Evolutionary conservation across 2,797 vertebrate genomes (phyloP).

Genomic region (Momotus momota): DNA sequence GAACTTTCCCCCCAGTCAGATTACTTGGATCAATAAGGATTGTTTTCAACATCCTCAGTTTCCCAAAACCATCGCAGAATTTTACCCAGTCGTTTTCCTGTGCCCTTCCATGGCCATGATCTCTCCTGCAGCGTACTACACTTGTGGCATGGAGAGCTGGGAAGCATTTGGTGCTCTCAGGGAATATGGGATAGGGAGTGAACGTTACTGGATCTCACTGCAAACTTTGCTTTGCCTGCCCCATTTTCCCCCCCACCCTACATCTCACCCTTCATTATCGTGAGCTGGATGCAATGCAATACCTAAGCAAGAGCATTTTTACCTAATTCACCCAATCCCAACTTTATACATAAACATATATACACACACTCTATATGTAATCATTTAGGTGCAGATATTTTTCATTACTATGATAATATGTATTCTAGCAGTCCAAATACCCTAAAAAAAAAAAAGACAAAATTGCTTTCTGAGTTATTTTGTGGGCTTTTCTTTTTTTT

Average conservation of each 20-base stretch:
- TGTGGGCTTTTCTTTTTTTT: neutral
- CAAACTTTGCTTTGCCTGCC: neutral
- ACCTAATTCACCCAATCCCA: neutral
- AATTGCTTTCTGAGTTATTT: neutral
- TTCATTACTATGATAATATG: neutral
- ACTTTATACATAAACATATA: neutral
- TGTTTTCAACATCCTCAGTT: neutral
- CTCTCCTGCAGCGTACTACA: neutral
- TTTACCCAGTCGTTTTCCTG: neutral
- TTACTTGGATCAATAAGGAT: neutral
- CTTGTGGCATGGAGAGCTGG: neutral
- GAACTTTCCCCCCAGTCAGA: neutral
- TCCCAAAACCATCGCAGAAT: neutral
- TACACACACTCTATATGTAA: neutral
- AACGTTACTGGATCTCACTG: neutral
- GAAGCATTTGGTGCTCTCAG: fast-evolving
- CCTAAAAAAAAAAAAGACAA: neutral
- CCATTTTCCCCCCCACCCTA: neutral
- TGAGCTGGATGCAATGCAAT: neutral
- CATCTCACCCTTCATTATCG: neutral
- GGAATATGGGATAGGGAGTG: neutral
- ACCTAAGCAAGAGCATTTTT: neutral
- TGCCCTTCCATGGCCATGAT: neutral
- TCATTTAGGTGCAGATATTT: neutral
- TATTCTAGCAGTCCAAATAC: neutral